Conservation (phyloP, 2,888 invertebrate genomes). For the Patella ulyssiponensis region DNA sequence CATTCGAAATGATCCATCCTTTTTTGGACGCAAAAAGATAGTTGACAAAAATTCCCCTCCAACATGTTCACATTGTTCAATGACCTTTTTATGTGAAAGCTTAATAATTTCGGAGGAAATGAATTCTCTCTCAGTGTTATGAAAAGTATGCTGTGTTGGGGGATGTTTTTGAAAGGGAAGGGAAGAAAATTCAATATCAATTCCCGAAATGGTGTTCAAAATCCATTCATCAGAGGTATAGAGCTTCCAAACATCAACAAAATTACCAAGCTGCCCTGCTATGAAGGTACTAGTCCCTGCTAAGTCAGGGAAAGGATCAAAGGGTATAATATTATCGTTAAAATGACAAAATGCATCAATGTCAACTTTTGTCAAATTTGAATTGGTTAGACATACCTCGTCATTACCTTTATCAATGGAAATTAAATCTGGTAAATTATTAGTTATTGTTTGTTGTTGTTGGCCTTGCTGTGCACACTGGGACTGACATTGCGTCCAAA, state of each 20-base stretch:
- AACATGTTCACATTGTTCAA: not conserved
- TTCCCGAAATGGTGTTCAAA: not conserved
- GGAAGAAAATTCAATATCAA: not conserved
- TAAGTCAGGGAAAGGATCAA: not conserved
- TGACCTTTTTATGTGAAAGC: not conserved
- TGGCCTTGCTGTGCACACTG: not conserved
- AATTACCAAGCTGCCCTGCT: not conserved
- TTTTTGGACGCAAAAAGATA: conserved; percentile 15
- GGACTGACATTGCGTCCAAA: not conserved
- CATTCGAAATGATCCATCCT: conserved; percentile 4
- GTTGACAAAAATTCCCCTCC: conserved; percentile 12
- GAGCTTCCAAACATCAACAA: not conserved
- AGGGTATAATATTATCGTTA: not conserved
- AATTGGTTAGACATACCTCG: not conserved
- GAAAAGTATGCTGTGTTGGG: not conserved
- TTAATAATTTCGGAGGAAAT: not conserved
- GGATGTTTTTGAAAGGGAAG: not conserved
- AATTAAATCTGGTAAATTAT: not conserved
- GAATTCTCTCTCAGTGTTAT: conserved; percentile 1
- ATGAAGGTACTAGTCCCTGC: not conserved
- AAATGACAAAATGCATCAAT: not conserved
- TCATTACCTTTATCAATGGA: not conserved
- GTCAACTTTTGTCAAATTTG: not conserved
- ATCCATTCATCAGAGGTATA: not conserved
- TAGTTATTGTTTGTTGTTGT: not conserved